Evolutionary conservation across 1,140 invertebrate genomes (phyloP).

Genomic region (Hycleus phaleratus): DNA sequence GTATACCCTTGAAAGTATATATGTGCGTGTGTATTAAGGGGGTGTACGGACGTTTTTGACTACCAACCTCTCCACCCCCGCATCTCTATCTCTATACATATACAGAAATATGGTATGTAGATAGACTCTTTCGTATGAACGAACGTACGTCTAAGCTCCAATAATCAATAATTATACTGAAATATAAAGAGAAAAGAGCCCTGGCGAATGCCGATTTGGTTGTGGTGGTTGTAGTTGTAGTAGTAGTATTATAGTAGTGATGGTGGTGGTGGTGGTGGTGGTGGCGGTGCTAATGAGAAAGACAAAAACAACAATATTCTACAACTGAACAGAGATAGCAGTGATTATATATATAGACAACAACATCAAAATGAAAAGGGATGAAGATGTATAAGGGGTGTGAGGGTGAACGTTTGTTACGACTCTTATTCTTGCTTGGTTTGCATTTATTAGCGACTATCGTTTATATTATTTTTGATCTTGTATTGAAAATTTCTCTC

Average conservation of each 20-base stretch:
- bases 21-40: too few species aligned
- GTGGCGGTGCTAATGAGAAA: constrained; percentile 8
- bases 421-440: constrained; percentile 7
- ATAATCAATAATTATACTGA: constrained; percentile 29
- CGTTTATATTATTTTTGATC: not conserved
- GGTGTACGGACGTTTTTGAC: too few species aligned
- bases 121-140: too few species aligned
- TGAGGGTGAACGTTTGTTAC: not conserved
- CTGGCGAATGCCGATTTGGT: constrained; percentile 16
- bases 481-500: too few species aligned
- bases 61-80: constrained; percentile 13
- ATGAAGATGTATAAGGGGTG: not conserved
- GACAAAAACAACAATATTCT: not conserved
- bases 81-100: not conserved
- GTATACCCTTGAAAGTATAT: too few species aligned
- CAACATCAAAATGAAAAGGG: not conserved
- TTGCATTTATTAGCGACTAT: not conserved
- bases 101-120: too few species aligned
- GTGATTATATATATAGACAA: too few species aligned
- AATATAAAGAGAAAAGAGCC: constrained; percentile 27
- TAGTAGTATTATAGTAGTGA: too few species aligned
- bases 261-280: constrained; percentile 2
- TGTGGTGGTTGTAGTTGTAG: constrained; percentile 1
- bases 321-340: too few species aligned
- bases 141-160: constrained; percentile 16